Evolutionary conservation across 2,888 invertebrate genomes (phyloP).

Genomic region (Teleogryllus oceanicus): DNA sequence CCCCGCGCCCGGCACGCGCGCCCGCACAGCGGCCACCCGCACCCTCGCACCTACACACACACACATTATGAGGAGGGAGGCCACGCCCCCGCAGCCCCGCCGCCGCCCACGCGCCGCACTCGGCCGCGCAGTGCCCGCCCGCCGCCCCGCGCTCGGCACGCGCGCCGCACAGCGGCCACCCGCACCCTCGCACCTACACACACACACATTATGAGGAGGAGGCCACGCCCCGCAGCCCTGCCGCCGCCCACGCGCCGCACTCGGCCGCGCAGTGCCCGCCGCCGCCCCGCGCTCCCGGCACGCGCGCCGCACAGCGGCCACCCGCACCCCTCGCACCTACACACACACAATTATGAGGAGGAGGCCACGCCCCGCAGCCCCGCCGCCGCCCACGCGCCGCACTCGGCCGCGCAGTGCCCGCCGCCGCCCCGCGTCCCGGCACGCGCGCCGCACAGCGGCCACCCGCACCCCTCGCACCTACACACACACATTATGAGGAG

Average conservation of each 20-base stretch:
- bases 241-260: slow-evolving; percentile 42
- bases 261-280: slow-evolving; percentile 36
- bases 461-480: slow-evolving; percentile 41
- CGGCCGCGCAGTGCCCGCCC: slow-evolving; percentile 36
- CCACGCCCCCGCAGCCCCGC: slow-evolving; percentile 54
- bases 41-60: slow-evolving; percentile 38
- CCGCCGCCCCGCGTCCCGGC: slow-evolving; percentile 38
- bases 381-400: slow-evolving; percentile 46
- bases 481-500: too few species aligned
- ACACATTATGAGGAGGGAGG: too few species aligned
- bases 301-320: slow-evolving; percentile 43
- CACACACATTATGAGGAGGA: too few species aligned
- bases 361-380: slow-evolving; percentile 51
- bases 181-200: slow-evolving; percentile 39
- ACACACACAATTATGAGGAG: too few species aligned
- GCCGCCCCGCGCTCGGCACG: slow-evolving; percentile 39
- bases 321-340: slow-evolving; percentile 40
- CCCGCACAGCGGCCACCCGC: slow-evolving; percentile 44
- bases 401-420: slow-evolving; percentile 36
- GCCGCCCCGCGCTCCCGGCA: slow-evolving; percentile 39
- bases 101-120: slow-evolving; percentile 41
- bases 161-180: slow-evolving; percentile 43
- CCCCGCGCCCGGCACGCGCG: slow-evolving; percentile 38
- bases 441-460: slow-evolving; percentile 43
- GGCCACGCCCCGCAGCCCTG: slow-evolving; percentile 53